Base-by-base conservation (phyloP, 2,113 vertebrate genomes). In the Agapornis roseicollis region DNA sequence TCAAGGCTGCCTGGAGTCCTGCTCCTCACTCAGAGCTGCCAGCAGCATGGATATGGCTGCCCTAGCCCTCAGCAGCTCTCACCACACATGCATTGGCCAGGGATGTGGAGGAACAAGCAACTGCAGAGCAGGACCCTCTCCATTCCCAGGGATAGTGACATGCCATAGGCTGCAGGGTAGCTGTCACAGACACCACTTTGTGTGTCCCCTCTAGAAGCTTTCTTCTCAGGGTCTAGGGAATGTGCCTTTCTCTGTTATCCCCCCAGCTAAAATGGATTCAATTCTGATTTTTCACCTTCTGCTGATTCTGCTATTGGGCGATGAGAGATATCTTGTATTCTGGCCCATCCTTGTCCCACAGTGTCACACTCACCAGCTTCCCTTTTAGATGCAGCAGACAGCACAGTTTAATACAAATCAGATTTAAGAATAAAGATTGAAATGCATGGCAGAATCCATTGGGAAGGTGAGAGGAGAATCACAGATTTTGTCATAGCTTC, bases 81-180 rank as follows among this genome's bases (percentile, higher is more conserved):
- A 6, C 19, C 16, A 2, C 7, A 7, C 13, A 1, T 3, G 1
- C 14, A 76, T 18, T 24, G 5, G 19, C 58, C 37, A 77, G n/a
- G 53, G 42, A 17, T 47, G 66, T 8, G 9, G 35, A 73, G 69
- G 31, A 27, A 16, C 4, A 13, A 76, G 56, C 0, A 0, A 63
- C 39, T 28, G 4, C 7, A 12, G 37, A 42, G 24, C n/a, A 52
- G 64, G 44, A 46, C 22, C 8, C 11, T 41, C 15, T 42, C 13
- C 50, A 58, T 71, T 31, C 46, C 55, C 16, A 22, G 37, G 39
- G 2, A 1, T 4, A 58, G 73, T 35, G 31, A 37, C 4, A 2
- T 49, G 63, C 42, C 23, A 0, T 47, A 44, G 53, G 29, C 86
- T 49, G 39, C 39, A 7, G 31, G 37, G 25, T 77, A 27, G 17